Evolutionary conservation across 2,113 vertebrate genomes (phyloP).

Genomic region (Corythornis cristatus): DNA sequence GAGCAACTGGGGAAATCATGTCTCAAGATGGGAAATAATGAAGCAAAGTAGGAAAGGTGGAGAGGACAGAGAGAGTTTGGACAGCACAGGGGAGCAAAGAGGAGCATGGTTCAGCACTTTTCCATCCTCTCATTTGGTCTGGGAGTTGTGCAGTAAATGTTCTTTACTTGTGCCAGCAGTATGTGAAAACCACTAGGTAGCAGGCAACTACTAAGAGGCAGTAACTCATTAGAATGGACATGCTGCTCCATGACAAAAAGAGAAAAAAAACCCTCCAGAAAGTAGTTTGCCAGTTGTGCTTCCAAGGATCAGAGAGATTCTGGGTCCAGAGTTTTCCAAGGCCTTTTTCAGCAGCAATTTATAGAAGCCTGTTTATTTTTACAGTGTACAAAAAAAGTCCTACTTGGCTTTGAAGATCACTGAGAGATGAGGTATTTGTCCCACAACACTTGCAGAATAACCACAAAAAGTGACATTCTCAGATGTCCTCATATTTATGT

Average conservation of each 20-base stretch:
- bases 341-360: not conserved
- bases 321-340: not conserved
- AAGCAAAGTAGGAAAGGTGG: not conserved
- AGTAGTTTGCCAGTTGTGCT: slow-evolving; percentile 10
- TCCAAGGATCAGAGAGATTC: not conserved
- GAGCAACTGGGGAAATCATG: not conserved
- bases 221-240: not conserved
- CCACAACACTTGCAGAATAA: not conserved
- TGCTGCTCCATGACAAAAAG: not conserved
- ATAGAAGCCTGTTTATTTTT: not conserved
- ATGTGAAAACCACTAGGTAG: not conserved
- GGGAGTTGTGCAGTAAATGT: not conserved
- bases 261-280: slow-evolving; percentile 23
- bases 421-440: not conserved
- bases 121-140: not conserved
- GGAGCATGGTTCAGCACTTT: not conserved
- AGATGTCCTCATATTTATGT: not conserved
- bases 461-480: not conserved
- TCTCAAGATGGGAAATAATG: not conserved
- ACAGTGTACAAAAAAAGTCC: not conserved
- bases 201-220: not conserved
- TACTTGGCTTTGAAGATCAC: slow-evolving; percentile 12
- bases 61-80: not conserved
- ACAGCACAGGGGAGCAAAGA: not conserved
- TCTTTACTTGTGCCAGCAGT: slow-evolving; percentile 8